Conservation (phyloP, 2,797 vertebrate genomes). For the Linurgus olivaceus region DNA sequence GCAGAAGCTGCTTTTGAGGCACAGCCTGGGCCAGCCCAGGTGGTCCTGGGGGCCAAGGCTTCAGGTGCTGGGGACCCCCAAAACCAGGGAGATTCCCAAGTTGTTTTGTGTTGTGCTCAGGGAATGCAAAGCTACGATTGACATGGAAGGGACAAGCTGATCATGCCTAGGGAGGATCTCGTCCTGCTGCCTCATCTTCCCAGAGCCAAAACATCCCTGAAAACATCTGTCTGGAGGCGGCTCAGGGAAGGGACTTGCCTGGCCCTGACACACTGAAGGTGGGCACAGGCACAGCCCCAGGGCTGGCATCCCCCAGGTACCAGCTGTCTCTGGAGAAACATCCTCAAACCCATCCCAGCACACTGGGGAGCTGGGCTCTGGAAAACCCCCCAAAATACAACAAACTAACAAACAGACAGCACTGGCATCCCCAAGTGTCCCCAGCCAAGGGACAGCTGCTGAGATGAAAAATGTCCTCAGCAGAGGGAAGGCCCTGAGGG, state of each 20-base stretch:
- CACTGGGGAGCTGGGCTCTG: fast-evolving
- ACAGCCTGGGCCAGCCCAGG: not conserved
- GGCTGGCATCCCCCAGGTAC: not conserved
- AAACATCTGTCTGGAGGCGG: not conserved
- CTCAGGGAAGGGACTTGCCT: not conserved
- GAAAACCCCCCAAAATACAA: fast-evolving
- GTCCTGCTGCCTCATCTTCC: not conserved
- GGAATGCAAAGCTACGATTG: fast-evolving
- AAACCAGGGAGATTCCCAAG: not conserved
- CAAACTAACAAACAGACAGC: not conserved
- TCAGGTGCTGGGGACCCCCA: not conserved
- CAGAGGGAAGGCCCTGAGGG: not conserved
- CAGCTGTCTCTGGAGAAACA: not conserved
- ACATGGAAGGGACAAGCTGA: fast-evolving
- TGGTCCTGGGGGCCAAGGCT: fast-evolving
- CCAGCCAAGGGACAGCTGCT: not conserved
- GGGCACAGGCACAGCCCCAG: not conserved
- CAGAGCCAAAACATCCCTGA: not conserved
- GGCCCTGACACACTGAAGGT: not conserved
- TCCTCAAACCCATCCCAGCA: not conserved
- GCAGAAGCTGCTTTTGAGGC: not conserved
- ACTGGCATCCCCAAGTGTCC: fast-evolving
- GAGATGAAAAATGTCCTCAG: not conserved
- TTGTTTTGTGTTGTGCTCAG: not conserved
- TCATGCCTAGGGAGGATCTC: not conserved